Conservation (phyloP, 2,888 invertebrate species). For the Prionchulus punctatus region DNA sequence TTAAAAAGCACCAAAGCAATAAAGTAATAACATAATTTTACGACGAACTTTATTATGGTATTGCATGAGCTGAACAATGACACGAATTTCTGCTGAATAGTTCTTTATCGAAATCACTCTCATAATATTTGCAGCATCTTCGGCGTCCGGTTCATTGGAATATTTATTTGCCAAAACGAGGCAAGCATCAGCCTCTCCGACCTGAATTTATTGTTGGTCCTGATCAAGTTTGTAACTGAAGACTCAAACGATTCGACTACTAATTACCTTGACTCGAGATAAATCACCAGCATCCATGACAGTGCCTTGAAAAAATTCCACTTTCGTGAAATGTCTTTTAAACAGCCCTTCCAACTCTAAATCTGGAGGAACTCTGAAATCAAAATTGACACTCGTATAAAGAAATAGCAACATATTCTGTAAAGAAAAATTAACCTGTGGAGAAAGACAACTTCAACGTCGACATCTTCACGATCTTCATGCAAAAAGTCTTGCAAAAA, state of each 20-base stretch:
- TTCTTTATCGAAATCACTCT: constrained; percentile 99
- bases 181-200: constrained; percentile 98
- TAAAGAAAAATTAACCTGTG: constrained; percentile 64
- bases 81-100: constrained; percentile 96
- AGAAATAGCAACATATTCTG: too few relatives aligned
- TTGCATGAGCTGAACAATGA: constrained; percentile 99
- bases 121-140: constrained; percentile 99
- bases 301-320: constrained; percentile 99
- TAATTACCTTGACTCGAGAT: constrained; percentile 77
- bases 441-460: constrained; percentile 90
- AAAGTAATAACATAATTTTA: too few relatives aligned
- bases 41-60: constrained; percentile 99
- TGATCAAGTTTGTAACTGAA: background rate
- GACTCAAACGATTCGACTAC: too few relatives aligned
- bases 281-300: constrained; percentile 99
- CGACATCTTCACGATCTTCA: constrained; percentile 98
- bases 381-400: too few relatives aligned
- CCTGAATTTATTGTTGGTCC: too few relatives aligned
- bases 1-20: too few relatives aligned
- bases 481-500: constrained; percentile 99
- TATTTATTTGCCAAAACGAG: constrained; percentile 98
- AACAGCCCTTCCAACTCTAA: constrained; percentile 98
- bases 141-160: constrained; percentile 98
- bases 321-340: constrained; percentile 99
- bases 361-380: constrained; percentile 82